Base-by-base conservation (phyloP, 2,797 vertebrate genomes). In the Gambelia wislizenii region DNA sequence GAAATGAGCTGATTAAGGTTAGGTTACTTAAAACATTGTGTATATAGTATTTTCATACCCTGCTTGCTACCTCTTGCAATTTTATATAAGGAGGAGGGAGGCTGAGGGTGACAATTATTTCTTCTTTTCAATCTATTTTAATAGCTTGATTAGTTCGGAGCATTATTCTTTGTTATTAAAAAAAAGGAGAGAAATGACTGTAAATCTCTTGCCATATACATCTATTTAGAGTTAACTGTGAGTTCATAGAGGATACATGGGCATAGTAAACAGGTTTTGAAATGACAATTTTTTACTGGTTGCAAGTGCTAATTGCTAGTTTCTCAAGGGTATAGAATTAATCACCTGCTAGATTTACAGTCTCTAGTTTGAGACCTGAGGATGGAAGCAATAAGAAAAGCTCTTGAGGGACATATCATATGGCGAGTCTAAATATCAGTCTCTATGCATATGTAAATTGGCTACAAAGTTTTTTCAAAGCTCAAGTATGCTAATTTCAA, bases 361-460 rank as follows among this genome's bases (percentile, higher is more conserved):
- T 98, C 98, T 98, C 98, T 97, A 97, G 96, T 97, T 98, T 97
- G 98, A 98, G 98, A 98, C 98, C 98, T 96, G 97, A 98, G 98
- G 98, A 98, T 98, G 96, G 98, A 98, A 97, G 98, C 98, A 99
- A 99, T 99, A 99, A 99, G 98, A 98, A 98, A 97, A 98, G 97
- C 98, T 98, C 98, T 98, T 98, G 97, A 98, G 98, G 98, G 98
- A 98, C 97, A 96, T 97, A 97, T 97, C 96, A 97, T 96, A 98
- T 97, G 94, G 96, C 96, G 97, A 98, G 97, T 98, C 98, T 98
- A 98, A 99, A 99, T 99, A 99, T 98, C 98, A 98, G 98, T 98
- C 98, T 98, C 98, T 98, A 98, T 98, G 98, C 98, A 98, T 99
- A 99, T 99, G 98, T 98, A 99, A 99, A 99, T 99, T 98, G 98